A percentile compares a stretch with the other conserved stretches of the same genome.
Evolutionary conservation across 2,888 invertebrate species (phyloP).

Genomic region (Drosophila fulvimacula): DNA sequence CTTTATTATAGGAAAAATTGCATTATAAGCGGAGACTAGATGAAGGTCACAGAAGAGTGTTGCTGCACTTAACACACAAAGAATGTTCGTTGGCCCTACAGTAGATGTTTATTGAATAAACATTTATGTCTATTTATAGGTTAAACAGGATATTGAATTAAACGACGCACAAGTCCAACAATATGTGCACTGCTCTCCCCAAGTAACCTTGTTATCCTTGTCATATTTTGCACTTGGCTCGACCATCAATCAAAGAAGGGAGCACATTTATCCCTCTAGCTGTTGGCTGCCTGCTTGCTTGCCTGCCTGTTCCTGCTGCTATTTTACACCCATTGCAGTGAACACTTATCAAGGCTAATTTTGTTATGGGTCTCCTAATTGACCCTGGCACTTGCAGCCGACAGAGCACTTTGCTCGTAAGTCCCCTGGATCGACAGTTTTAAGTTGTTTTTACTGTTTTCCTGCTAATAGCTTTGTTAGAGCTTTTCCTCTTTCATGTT

Average conservation of each 20-base stretch:
- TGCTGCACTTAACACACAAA: no score
- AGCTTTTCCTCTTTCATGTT: slow-evolving; percentile 22
- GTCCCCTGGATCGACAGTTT: slow-evolving; percentile 42
- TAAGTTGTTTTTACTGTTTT: slow-evolving; percentile 45
- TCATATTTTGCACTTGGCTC: slow-evolving; percentile 30
- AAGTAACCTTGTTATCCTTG: slow-evolving; percentile 22
- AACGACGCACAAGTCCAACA: slow-evolving; percentile 5
- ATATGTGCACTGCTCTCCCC: slow-evolving; percentile 7
- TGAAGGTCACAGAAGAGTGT: background rate
- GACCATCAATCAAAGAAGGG: slow-evolving; percentile 48
- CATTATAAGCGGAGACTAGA: background rate
- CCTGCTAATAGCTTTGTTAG: slow-evolving; percentile 45
- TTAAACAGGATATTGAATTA: slow-evolving; percentile 6
- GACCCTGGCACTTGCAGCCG: slow-evolving; percentile 34
- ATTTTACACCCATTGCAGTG: slow-evolving; percentile 15
- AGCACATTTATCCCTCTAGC: slow-evolving; percentile 14
- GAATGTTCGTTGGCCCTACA: background rate
- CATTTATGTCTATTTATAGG: slow-evolving; percentile 1
- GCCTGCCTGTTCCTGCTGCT: slow-evolving; percentile 5
- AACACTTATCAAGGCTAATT: slow-evolving; percentile 38
- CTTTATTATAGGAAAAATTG: background rate
- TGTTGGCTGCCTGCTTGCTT: background rate
- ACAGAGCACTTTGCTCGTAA: slow-evolving; percentile 22
- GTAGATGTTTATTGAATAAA: slow-evolving; percentile 2
- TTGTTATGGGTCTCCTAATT: slow-evolving; percentile 29